Conservation (phyloP, 92 coral and sea anemone genomes). For the Actinernus sp. region DNA sequence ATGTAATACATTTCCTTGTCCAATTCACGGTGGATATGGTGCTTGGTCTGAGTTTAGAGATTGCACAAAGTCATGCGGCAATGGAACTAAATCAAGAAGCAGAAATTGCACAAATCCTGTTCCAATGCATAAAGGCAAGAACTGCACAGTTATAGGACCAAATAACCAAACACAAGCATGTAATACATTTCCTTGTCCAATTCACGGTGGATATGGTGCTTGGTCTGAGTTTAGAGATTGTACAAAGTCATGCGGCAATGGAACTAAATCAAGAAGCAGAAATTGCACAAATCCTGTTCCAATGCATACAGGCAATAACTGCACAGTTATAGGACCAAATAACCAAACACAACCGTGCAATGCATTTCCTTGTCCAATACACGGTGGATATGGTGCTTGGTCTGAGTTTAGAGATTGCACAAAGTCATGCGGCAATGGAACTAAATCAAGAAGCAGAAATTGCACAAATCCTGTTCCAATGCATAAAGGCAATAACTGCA, state of each 20-base stretch:
- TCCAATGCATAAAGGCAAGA: slow-evolving; percentile 71
- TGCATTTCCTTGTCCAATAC: slow-evolving; percentile 60
- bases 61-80: slow-evolving; percentile 81
- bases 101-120: slow-evolving; percentile 78
- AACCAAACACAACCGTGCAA: slow-evolving; percentile 29
- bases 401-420: slow-evolving; percentile 60
- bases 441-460: slow-evolving; percentile 50
- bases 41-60: slow-evolving; percentile 67
- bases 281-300: slow-evolving; percentile 79
- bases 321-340: slow-evolving; percentile 62
- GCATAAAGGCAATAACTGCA: slow-evolving; percentile 59
- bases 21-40: slow-evolving; percentile 77
- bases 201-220: slow-evolving; percentile 73
- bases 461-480: slow-evolving; percentile 68
- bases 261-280: slow-evolving; percentile 66
- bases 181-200: slow-evolving; percentile 70
- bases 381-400: slow-evolving; percentile 80
- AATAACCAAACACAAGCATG: slow-evolving; percentile 37
- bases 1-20: slow-evolving; percentile 64
- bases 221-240: slow-evolving; percentile 77
- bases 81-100: slow-evolving; percentile 58
- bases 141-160: slow-evolving; percentile 79
- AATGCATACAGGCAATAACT: slow-evolving; percentile 74
- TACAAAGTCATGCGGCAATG: slow-evolving; percentile 77
- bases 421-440: slow-evolving; percentile 76